Evolutionary conservation across 2,888 invertebrate genomes (phyloP).

Genomic region (Tipula helvola): DNA sequence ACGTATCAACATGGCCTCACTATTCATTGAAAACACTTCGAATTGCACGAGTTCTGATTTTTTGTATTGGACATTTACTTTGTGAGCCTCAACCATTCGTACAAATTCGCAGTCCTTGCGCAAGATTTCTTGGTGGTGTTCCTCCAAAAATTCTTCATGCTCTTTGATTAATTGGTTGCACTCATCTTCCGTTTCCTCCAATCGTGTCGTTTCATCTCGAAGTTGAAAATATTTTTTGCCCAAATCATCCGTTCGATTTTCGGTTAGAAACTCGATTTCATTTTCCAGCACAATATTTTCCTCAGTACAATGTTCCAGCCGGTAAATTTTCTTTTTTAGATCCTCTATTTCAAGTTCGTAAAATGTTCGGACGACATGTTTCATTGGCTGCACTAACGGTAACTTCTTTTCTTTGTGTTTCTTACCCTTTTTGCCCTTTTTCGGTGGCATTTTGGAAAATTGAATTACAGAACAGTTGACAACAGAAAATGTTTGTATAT

Average conservation of each 20-base stretch:
- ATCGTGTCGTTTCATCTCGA: conserved; percentile 46
- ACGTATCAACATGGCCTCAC: conserved; percentile 69
- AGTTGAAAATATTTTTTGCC: conserved; percentile 65
- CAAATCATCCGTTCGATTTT: conserved; percentile 72
- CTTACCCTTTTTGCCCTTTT: conserved; percentile 33
- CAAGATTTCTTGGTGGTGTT: neutral
- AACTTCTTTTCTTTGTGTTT: conserved; percentile 27
- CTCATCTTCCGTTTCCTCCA: conserved; percentile 52
- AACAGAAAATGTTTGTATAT: neutral
- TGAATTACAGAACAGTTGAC: neutral
- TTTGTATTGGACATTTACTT: neutral
- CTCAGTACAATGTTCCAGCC: conserved; percentile 46
- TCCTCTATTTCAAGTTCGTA: conserved; percentile 73
- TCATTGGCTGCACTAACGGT: neutral
- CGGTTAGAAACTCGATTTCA: conserved; percentile 50
- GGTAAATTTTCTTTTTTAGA: conserved; percentile 64
- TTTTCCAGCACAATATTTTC: conserved; percentile 57
- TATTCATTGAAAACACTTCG: conserved; percentile 77
- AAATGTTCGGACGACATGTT: conserved; percentile 58
- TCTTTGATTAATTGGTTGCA: conserved; percentile 49
- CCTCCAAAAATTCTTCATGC: conserved; percentile 44
- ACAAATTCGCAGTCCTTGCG: conserved; percentile 6
- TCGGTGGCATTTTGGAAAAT: conserved; percentile 27
- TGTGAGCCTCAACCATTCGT: conserved; percentile 39
- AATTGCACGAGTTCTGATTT: conserved; percentile 72